Evolutionary conservation across 92 coral and sea anemone genomes (phyloP).

Genomic region (Isaurus tuberculatus): DNA sequence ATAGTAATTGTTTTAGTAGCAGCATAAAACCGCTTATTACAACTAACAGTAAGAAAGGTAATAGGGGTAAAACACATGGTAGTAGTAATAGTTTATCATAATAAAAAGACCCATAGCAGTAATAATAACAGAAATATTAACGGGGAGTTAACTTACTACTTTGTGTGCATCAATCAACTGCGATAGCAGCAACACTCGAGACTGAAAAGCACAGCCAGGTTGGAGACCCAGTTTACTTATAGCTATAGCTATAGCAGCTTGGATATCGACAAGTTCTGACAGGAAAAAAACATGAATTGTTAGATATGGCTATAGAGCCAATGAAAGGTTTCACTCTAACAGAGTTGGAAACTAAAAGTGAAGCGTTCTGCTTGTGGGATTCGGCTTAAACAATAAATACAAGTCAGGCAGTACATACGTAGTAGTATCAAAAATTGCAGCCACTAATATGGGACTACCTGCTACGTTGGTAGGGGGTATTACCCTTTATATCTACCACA

Average conservation of each 20-base stretch:
- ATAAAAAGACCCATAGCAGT: background rate
- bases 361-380: too few relatives aligned
- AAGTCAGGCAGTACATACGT: too few relatives aligned
- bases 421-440: too few relatives aligned
- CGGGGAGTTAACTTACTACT: conserved; percentile 66
- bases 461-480: too few relatives aligned
- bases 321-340: too few relatives aligned
- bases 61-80: background rate
- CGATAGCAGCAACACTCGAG: conserved; percentile 87
- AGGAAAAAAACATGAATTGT: background rate
- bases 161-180: conserved; percentile 92
- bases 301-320: background rate
- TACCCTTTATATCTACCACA: too few relatives aligned
- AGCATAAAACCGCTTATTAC: background rate
- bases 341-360: too few relatives aligned
- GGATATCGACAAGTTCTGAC: conserved; percentile 70
- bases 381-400: too few relatives aligned
- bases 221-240: conserved; percentile 91
- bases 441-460: too few relatives aligned
- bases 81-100: background rate
- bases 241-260: conserved; percentile 86
- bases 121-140: too few relatives aligned
- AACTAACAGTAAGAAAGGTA: background rate
- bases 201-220: conserved; percentile 93
- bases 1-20: background rate